Percentiles rank a stretch among this genome's conserved stretches.
phyloP scores from a whole-genome alignment of 2,113 vertebrate species.

The Cololabis saira region DNA sequence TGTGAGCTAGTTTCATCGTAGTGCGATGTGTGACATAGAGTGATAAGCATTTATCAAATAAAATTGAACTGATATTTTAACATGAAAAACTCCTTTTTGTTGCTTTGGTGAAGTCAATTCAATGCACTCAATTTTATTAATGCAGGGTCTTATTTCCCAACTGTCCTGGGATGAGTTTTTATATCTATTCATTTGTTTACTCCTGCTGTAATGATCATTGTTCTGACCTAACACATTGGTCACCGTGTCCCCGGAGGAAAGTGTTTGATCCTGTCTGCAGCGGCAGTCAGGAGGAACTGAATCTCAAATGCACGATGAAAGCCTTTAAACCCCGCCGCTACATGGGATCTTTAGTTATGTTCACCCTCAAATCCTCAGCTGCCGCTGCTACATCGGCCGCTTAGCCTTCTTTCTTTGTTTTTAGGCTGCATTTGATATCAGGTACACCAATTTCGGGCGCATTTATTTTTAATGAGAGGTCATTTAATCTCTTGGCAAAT shows the following conservation, averaged over 20 bases:
- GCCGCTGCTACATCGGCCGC: background rate
- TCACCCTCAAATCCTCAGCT: background rate
- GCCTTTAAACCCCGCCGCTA: slow-evolving; percentile 61
- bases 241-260: slow-evolving; percentile 24
- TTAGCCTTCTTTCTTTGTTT: slow-evolving; percentile 35
- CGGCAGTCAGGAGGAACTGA: slow-evolving; percentile 19
- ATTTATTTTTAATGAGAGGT: slow-evolving; percentile 62
- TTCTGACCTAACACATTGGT: slow-evolving; percentile 29
- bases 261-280: slow-evolving; percentile 49
- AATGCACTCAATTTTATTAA: no score
- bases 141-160: no score
- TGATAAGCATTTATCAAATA: no score
- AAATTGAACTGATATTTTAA: no score
- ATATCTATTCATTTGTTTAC: slow-evolving; percentile 53
- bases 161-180: background rate
- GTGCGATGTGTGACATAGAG: no score
- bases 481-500: slow-evolving; percentile 40
- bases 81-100: no score
- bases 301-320: slow-evolving; percentile 48
- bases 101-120: no score
- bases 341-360: background rate
- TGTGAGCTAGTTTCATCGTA: no score
- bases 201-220: slow-evolving; percentile 39
- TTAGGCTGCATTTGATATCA: slow-evolving; percentile 14
- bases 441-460: slow-evolving; percentile 1